Evolutionary conservation across 2,888 invertebrate genomes (phyloP), one percentile per base, ranked within the genome.

Genomic region (Adela reaumurella): DNA sequence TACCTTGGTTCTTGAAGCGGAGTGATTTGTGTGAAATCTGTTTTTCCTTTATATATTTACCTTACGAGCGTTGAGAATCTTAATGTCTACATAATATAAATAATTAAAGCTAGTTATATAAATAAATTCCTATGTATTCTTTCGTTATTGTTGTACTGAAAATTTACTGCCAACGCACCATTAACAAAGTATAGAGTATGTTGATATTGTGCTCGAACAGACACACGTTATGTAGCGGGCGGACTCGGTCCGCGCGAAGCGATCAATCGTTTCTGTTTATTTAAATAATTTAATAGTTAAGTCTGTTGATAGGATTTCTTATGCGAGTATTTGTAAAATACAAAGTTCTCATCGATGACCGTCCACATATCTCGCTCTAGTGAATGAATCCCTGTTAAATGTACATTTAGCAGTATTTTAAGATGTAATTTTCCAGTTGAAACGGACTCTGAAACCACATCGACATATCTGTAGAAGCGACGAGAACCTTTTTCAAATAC

Each of bases 381-480:
- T n/a, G n/a, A n/a, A n/a, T n/a, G n/a, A n/a, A n/a, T n/a, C n/a
- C n/a, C n/a, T n/a, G n/a, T n/a, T n/a, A n/a, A n/a, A n/a, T n/a
- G n/a, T n/a, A n/a, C n/a, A n/a, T n/a, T n/a, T n/a, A n/a, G n/a
- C n/a, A n/a, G n/a, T n/a, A n/a, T 8, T 24, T 24, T 24, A 24
- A 24, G 24, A 24, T 24, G 24, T 24, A 8, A 24, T 6, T 8
- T 24, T 24, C 24, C 24, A 24, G 24, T 6, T 6, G 8, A 24
- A 24, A 6, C 5, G 8, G 5, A 24, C 8, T 24, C 8, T 24
- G 24, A 24, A 52, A 50, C 54, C 53, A 56, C 48, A 46, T 46
- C 41, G 50, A 46, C 51, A 55, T 54, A 56, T 55, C 52, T 50
- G 45, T 49, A 49, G 45, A 51, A 57, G 54, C 54, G 24, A 8